A percentile compares a stretch with the other conserved stretches of the same genome.
Evolutionary conservation across 2,888 invertebrate genomes (phyloP).

Genomic region (Parnassius smintheus): DNA sequence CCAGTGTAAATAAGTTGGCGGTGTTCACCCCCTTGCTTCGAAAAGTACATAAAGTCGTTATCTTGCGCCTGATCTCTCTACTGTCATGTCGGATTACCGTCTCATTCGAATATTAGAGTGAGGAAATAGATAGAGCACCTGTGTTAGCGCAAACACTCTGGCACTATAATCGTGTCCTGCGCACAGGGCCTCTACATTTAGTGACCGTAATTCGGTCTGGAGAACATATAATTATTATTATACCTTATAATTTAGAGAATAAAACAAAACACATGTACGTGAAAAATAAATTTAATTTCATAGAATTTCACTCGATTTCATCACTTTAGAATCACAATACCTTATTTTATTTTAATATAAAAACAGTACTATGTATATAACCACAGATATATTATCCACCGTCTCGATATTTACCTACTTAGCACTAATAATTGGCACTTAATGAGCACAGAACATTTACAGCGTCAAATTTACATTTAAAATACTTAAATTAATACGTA

Average conservation of each 20-base stretch:
- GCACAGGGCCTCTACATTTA: too few relatives aligned
- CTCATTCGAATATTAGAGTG: too few relatives aligned
- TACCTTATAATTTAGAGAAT: constrained; percentile 5
- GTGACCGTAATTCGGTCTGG: too few relatives aligned
- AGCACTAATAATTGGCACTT: constrained; percentile 70
- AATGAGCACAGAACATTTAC: constrained; percentile 66
- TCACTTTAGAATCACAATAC: constrained; percentile 64
- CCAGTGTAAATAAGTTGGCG: too few relatives aligned
- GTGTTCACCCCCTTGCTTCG: too few relatives aligned
- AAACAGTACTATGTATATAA: constrained; percentile 37
- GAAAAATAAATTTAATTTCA: constrained; percentile 58
- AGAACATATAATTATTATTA: too few relatives aligned
- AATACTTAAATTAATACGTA: constrained; percentile 36
- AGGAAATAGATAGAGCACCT: too few relatives aligned
- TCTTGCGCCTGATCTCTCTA: too few relatives aligned
- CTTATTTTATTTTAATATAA: constrained; percentile 37
- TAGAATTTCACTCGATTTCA: constrained; percentile 46
- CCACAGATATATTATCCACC: constrained; percentile 39
- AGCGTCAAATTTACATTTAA: constrained; percentile 33
- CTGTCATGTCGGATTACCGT: too few relatives aligned
- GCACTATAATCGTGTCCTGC: too few relatives aligned
- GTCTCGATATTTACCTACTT: constrained; percentile 56
- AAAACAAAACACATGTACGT: constrained; percentile 36
- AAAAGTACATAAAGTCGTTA: too few relatives aligned
- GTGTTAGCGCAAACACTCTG: too few relatives aligned